Percentiles rank a stretch among this genome's conserved stretches.
Conservation (phyloP, 2,888 invertebrate genomes). For the Catocala nupta region DNA sequence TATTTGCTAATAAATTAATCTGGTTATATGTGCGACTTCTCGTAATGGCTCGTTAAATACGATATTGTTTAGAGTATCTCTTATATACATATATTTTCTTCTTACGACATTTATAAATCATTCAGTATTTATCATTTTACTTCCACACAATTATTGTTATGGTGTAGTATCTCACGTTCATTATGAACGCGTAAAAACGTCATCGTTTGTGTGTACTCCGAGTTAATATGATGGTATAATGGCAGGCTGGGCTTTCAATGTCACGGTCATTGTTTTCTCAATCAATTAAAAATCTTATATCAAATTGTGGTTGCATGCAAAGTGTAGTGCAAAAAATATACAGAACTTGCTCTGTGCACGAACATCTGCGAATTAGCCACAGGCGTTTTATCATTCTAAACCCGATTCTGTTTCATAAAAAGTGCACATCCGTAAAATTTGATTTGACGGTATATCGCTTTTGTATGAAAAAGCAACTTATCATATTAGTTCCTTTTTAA, state of each 20-base stretch:
- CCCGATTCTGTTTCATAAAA: slow-evolving; percentile 30
- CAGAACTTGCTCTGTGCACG: slow-evolving; percentile 29
- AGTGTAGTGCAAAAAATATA: slow-evolving; percentile 26
- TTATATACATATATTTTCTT: too few species aligned
- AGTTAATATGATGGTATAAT: too few species aligned
- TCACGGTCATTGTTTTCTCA: slow-evolving; percentile 3
- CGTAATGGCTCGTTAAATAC: too few species aligned
- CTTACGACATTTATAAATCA: too few species aligned
- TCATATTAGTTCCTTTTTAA: slow-evolving; percentile 29
- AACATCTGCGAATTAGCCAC: slow-evolving; percentile 40
- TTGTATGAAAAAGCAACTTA: slow-evolving; percentile 40
- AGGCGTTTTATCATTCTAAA: slow-evolving; percentile 28
- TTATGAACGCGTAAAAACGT: too few species aligned
- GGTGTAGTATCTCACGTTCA: too few species aligned
- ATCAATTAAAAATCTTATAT: slow-evolving; percentile 3
- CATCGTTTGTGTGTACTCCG: too few species aligned
- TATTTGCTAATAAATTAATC: too few species aligned
- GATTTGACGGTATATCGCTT: slow-evolving; percentile 39
- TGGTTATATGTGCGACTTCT: too few species aligned
- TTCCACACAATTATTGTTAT: too few species aligned
- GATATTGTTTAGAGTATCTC: too few species aligned
- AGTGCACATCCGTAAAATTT: slow-evolving; percentile 48
- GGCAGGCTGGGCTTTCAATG: not conserved
- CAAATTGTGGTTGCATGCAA: slow-evolving; percentile 24
- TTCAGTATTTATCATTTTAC: too few species aligned